phyloP scores from a whole-genome alignment of 2,888 invertebrate genomes.

The Sesamia inferens region DNA sequence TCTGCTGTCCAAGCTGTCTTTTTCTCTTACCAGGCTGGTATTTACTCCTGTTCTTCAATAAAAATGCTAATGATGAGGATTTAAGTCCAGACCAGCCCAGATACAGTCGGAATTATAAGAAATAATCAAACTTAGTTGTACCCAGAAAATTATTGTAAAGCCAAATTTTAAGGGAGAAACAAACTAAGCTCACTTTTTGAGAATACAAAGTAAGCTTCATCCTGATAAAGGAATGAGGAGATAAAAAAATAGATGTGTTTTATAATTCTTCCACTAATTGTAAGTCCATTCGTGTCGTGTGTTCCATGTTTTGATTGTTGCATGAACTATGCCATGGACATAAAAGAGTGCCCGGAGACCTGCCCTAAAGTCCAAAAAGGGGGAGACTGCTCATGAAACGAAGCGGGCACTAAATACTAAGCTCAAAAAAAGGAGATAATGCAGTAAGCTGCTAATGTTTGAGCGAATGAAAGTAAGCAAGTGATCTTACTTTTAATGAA shows the following conservation, averaged over 20 bases:
- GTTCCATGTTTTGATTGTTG: conserved; percentile 42
- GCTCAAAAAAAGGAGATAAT: not conserved
- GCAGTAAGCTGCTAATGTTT: not conserved
- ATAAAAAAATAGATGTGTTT: conserved; percentile 31
- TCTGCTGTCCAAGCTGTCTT: conserved; percentile 30
- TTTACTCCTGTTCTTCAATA: not conserved
- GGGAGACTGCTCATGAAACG: not conserved
- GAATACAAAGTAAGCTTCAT: not conserved
- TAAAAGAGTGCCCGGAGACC: not conserved
- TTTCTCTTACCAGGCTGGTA: conserved; percentile 30
- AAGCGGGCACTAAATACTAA: not conserved
- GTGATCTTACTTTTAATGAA: not conserved
- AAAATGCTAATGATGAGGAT: conserved; percentile 1
- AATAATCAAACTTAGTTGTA: conserved; percentile 4
- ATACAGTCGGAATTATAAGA: not conserved
- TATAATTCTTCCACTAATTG: conserved; percentile 36
- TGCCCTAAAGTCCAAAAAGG: not conserved
- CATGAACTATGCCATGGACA: conserved; percentile 14
- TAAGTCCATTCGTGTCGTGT: conserved; percentile 47
- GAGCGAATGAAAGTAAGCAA: not conserved
- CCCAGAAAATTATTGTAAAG: not conserved
- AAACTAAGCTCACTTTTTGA: not conserved
- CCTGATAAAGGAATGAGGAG: not conserved
- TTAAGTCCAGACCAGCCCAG: not conserved
- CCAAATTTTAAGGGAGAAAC: not conserved